Base-by-base conservation (phyloP, 2,888 invertebrate species). In the Poecilus cupreus region DNA sequence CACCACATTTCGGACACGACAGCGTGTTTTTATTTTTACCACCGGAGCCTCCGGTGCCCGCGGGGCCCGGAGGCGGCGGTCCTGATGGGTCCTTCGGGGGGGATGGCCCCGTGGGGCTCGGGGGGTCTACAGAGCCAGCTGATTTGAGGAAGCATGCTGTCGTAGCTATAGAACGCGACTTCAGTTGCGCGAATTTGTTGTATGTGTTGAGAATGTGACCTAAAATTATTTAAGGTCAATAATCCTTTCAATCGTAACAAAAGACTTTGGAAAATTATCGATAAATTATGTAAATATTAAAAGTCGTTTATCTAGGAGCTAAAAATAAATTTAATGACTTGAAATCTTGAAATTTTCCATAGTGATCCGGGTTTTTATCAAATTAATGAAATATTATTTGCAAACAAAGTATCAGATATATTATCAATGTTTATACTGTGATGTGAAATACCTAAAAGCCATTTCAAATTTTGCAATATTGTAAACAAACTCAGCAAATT, bases 1-100 rank as follows among this genome's bases (percentile, higher is more conserved):
- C 97, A 1, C 97, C 97, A 89, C 98, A 98, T 89, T 98, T 98
- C 2, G 98, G 98, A 87, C 98, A 98, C n/a, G 94, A 94, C 20
- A 97, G 91, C 43, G 95, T 94, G 84, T 93, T 94, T 84, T 94
- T 94, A 86, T 95, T 95, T 86, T 94, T 94, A 74, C 92, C 91
- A 83, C 91, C 90, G 32, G 92, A 91, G 82, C 92, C 88, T 26
- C 89, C 87, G 76, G 84, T 83, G 60, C 70, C 85, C 0, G 83
- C 81, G 1, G 83, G 77, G 26, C 84, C 82, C 0, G 83, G 82
- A 0, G 82, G 70, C 6, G 83, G 57, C 22, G 79, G 51, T 13
- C 84, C 83, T 0, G 85, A 82, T 8, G 83, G 80, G 60, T 83
- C 84, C 78, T 82, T 83, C 2, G 86, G 85, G 3, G 86, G 83